Evolutionary conservation across 2,888 invertebrate species (phyloP), one percentile per base, ranked within the genome.

Genomic region (Ophion obscuratus): DNA sequence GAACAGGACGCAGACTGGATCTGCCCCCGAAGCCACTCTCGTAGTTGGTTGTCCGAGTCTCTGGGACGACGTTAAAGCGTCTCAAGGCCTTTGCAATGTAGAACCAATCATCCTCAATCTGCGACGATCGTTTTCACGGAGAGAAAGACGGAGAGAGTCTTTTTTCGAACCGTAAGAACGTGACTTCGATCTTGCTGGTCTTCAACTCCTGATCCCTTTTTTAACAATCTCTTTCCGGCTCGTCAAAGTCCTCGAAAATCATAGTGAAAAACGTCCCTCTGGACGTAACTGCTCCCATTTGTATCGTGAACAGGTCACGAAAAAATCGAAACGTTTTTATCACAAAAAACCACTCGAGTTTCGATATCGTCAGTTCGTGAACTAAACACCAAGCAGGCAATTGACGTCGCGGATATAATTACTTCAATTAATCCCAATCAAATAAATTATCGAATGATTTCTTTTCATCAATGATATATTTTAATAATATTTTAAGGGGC

Each of bases 81-180:
- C 89, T 91, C 92, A 92, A 92, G 92, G 92, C 78, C 92, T 91
- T 92, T 90, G 89, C 82, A 92, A 93, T 92, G 89, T 92, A 92
- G 88, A 87, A 88, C 88, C 92, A 92, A 93, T 92, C 92, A 90
- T 89, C 87, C 88, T 86, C 91, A 93, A 92, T 93, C 91, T 91
- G 89, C 89, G 87, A 83, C 87, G 89, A 90, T 91, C 89, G 88
- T 87, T 77, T n/a, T 47, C 62, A 53, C 9, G 2, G 57, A 77
- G 47, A 47, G 79, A 66, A 64, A 61, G 53, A 20, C 31, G n/a
- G 27, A 81, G 47, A 77, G 17, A 68, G 36, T 7, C 20, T 31
- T 57, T 73, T 73, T 36, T 70, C 31, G 53, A n/a, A 59, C 27
- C 14, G 36, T 59, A 71, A 5, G 59, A 70, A 40, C 47, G 44